phyloP scores from a whole-genome alignment of 1,140 invertebrate species.

The Sitodiplosis mosellana region DNA sequence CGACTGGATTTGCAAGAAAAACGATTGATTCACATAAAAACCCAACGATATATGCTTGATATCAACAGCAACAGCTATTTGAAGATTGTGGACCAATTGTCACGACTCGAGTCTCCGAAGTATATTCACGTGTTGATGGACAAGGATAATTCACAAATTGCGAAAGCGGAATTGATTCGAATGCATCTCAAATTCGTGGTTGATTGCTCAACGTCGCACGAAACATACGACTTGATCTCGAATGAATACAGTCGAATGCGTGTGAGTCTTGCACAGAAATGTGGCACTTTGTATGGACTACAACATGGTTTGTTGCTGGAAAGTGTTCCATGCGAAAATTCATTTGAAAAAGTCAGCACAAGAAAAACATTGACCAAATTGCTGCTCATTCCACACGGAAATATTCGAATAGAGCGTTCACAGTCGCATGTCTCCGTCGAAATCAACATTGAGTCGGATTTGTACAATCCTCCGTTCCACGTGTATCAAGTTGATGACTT shows the following conservation, averaged over 20 bases:
- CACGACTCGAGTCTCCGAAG: not conserved
- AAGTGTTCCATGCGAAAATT: not conserved
- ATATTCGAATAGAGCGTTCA: not conserved
- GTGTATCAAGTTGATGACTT: not conserved
- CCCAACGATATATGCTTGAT: not conserved
- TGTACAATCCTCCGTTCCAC: not conserved
- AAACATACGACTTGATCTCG: not conserved
- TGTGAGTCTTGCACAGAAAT: not conserved
- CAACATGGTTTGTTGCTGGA: not conserved
- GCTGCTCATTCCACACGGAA: not conserved
- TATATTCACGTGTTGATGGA: not conserved
- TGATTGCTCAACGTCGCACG: not conserved
- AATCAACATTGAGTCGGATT: not conserved
- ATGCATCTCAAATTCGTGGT: not conserved
- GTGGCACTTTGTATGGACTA: not conserved
- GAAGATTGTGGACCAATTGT: not conserved
- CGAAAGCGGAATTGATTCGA: not conserved
- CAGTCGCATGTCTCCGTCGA: not conserved
- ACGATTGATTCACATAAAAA: not conserved
- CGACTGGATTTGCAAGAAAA: not conserved
- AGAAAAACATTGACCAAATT: not conserved
- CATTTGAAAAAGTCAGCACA: not conserved
- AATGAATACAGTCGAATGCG: not conserved
- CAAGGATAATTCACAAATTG: not conserved
- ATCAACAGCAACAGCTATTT: not conserved